phyloP scores from a whole-genome alignment of 64 coral and sea anemone species.

The Acropora yongei region DNA sequence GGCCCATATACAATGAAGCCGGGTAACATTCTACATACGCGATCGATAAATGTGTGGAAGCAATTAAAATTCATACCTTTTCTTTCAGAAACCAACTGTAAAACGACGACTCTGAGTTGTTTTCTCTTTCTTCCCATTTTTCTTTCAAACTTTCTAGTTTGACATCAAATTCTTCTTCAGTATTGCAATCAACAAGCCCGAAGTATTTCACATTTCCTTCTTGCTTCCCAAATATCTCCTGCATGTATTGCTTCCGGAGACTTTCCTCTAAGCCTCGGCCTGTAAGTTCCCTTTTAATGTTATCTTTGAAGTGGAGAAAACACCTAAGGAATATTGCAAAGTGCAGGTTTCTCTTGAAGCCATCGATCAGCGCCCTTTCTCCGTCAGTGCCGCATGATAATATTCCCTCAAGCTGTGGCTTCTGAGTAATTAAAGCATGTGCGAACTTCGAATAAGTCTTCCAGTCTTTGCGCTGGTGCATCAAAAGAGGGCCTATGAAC shows the following conservation, averaged over 20 bases:
- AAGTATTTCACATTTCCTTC: not conserved
- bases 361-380: not conserved
- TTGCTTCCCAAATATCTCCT: not conserved
- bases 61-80: not conserved
- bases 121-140: not conserved
- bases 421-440: slow-evolving; percentile 10
- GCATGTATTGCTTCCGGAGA: not conserved
- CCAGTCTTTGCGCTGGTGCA: slow-evolving; percentile 71
- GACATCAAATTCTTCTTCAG: not conserved
- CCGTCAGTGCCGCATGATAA: slow-evolving; percentile 50
- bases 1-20: not conserved
- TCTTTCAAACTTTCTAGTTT: not conserved
- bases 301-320: slow-evolving; percentile 27
- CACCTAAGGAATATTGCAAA: slow-evolving; percentile 28
- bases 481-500: slow-evolving; percentile 64
- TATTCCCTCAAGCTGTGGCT: slow-evolving; percentile 20
- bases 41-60: not conserved
- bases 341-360: not conserved
- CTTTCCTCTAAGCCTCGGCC: not conserved
- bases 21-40: not conserved
- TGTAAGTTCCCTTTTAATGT: slow-evolving; percentile 9
- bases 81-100: not conserved
- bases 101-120: not conserved
- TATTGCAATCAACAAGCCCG: not conserved
- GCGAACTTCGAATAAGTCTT: slow-evolving; percentile 52